Base-by-base conservation (phyloP, 2,797 vertebrate genomes). In the Meriones psammophilus region DNA sequence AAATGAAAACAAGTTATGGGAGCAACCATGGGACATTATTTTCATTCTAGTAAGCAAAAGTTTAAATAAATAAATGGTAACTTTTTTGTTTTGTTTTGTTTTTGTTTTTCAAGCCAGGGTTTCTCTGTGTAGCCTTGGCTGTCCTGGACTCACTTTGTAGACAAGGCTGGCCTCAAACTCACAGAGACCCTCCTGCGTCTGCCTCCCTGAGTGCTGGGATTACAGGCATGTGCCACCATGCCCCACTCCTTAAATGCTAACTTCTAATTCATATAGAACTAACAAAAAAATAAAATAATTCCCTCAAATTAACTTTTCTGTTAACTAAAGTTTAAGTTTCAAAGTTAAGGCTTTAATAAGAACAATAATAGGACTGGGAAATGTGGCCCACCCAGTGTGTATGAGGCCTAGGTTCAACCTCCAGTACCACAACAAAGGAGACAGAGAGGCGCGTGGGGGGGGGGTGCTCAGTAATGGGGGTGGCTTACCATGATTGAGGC, bases 1-100 rank as follows among this genome's bases (percentile, higher is more conserved):
- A 94, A 96, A 97, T 1, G 12, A 93, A 87, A 97, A 86, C 92
- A 56, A 88, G 84, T 87, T 92, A 66, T 79, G 46, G 81, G 84
- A 89, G 26, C 42, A 92, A 15, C 39, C 60, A 93, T 28, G 15
- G 74, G 7, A 64, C 77, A 85, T 13, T 20, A 79, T 68, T 30
- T 91, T 89, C 74, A 60, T 71, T 22, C 28, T 78, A 26, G 33
- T 58, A 85, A 89, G 77, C 50, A 92, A 89, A 89, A 91, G 74
- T 73, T 0, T 80, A 94, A 94, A 64, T 28, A 92, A 85, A 79
- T 36, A 62, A 87, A 66, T 50, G 81, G 83, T 39, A 33, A 28
- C 50, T 50, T 50, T 50, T 50, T 50, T 50, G 46, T 50, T 50
- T 50, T 50, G 46, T 50, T 50, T 50, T 50, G 50, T 50, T 50